Percentiles rank a stretch among this genome's conserved stretches.
Evolutionary conservation across 2,888 invertebrate species (phyloP).

Genomic region (Erebia ligea): DNA sequence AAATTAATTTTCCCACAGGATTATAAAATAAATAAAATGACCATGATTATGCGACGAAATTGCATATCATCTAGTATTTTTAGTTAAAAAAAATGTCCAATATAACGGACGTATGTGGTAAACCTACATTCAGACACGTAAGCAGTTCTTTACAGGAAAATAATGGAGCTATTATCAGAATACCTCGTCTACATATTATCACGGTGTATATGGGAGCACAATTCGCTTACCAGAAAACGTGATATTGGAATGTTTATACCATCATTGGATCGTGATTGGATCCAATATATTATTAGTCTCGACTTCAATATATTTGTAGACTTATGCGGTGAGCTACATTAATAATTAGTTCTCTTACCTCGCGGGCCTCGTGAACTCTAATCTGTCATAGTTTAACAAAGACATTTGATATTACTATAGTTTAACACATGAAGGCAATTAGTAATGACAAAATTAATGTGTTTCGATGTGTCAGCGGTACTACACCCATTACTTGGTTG

Average conservation of each 20-base stretch:
- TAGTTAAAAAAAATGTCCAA: too few relatives aligned
- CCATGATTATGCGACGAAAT: too few relatives aligned
- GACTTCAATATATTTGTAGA: conserved; percentile 8
- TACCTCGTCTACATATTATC: conserved; percentile 28
- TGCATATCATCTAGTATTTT: too few relatives aligned
- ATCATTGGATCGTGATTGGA: conserved; percentile 5
- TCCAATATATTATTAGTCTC: conserved; percentile 8
- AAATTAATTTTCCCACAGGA: too few relatives aligned
- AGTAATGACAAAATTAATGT: conserved; percentile 31
- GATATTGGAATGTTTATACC: conserved; percentile 23
- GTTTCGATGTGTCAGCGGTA: conserved; percentile 28
- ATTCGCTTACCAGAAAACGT: conserved; percentile 10
- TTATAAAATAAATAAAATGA: too few relatives aligned
- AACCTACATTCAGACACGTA: conserved; percentile 24
- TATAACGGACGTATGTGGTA: background rate
- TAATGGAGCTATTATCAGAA: conserved; percentile 39
- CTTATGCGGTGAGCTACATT: too few relatives aligned
- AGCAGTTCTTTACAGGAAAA: conserved; percentile 39
- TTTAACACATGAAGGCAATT: conserved; percentile 13
- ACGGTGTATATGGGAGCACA: conserved; percentile 14
- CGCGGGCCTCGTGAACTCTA: background rate
- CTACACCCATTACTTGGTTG: conserved; percentile 25
- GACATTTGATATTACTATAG: background rate
- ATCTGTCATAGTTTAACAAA: conserved; percentile 19
- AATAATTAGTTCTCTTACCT: background rate